Evolutionary conservation across 1,140 invertebrate genomes (phyloP).

Genomic region (Cydia fagiglandana): DNA sequence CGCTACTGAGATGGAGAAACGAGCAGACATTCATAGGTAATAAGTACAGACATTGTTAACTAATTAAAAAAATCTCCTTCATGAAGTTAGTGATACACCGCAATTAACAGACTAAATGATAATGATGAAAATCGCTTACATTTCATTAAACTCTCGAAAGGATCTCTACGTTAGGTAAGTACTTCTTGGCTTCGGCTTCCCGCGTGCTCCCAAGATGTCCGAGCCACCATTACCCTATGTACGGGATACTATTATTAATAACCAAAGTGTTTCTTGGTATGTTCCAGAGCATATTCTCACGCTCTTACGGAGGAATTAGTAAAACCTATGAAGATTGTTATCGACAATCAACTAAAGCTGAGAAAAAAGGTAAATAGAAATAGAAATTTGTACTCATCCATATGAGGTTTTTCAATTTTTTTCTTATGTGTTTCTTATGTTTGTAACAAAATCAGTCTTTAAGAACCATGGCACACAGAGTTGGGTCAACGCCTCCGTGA

Average conservation of each 20-base stretch:
- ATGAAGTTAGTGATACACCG: no score
- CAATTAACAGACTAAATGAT: no score
- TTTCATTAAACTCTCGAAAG: no score
- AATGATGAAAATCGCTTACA: no score
- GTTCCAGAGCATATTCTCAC: conserved; percentile 84
- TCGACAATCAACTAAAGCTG: conserved; percentile 87
- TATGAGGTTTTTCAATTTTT: neutral
- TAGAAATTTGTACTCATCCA: neutral
- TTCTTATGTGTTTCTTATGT: neutral
- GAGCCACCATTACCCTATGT: no score
- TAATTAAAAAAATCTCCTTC: neutral
- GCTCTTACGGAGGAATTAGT: conserved; percentile 92
- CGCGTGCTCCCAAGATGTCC: no score
- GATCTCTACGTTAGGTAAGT: no score
- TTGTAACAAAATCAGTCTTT: neutral
- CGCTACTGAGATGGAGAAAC: conserved; percentile 93
- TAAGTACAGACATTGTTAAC: conserved; percentile 34
- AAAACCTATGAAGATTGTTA: conserved; percentile 89
- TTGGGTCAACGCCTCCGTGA: neutral
- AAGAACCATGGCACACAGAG: neutral
- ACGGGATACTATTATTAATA: conserved; percentile 15
- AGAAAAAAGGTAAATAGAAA: conserved; percentile 82
- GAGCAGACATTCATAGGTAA: conserved; percentile 91
- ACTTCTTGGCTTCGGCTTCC: no score
- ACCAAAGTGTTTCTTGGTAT: neutral